Conservation (phyloP, 2,113 vertebrate species). For the Hassar affinis region DNA sequence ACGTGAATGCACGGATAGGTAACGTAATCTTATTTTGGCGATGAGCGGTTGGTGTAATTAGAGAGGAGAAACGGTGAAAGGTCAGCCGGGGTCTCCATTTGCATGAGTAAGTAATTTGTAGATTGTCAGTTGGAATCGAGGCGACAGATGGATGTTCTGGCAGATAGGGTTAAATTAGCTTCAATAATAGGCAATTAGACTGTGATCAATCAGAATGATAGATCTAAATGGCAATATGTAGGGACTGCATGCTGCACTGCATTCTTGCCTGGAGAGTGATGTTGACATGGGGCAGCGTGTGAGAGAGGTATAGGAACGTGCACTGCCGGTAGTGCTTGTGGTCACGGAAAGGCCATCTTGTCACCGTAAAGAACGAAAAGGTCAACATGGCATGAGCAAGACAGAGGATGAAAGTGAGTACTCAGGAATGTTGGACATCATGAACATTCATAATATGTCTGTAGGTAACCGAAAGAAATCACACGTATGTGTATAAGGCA, state of each 20-base stretch:
- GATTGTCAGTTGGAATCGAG: constrained; percentile 92
- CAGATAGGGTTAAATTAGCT: constrained; percentile 96
- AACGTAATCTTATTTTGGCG: constrained; percentile 95
- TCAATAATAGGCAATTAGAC: constrained; percentile 94
- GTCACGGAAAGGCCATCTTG: constrained; percentile 57
- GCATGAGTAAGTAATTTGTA: constrained; percentile 99
- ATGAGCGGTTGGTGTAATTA: constrained; percentile 98
- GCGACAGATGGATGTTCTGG: constrained; percentile 89
- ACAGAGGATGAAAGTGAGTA: not conserved
- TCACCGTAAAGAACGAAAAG: constrained; percentile 58
- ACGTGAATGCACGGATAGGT: constrained; percentile 82
- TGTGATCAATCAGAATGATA: constrained; percentile 99
- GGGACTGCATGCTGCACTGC: constrained; percentile 73
- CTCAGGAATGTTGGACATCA: not conserved
- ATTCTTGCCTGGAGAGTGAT: constrained; percentile 69
- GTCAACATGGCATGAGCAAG: constrained; percentile 52
- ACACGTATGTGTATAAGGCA: not conserved
- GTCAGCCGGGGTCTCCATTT: constrained; percentile 90
- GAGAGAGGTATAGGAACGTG: constrained; percentile 19
- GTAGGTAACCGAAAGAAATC: not conserved
- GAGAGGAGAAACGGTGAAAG: constrained; percentile 87
- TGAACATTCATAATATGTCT: constrained; percentile 1
- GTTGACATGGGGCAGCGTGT: constrained; percentile 55
- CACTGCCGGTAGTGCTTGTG: constrained; percentile 41
- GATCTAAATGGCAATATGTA: constrained; percentile 93